Base-by-base conservation (phyloP, 2,888 invertebrate species). In the Drosophila antonietae region DNA sequence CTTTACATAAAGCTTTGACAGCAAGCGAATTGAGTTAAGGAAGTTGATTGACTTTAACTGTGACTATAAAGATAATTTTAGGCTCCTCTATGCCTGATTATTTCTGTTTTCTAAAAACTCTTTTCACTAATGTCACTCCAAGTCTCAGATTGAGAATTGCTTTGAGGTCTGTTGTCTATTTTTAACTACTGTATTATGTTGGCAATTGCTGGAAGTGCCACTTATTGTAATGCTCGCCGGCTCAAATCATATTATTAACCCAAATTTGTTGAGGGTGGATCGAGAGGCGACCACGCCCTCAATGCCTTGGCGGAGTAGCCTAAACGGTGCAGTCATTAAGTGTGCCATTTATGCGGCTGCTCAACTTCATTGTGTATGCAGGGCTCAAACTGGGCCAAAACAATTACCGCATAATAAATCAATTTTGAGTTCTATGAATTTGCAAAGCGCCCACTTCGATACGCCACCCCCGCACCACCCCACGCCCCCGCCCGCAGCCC, bases 321-420 rank as follows among this genome's bases (percentile, higher is more conserved):
- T 67, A 64, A 73, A 56, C 80, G 76, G 43, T 72, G 76, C 73
- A 79, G 66, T 79, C 79, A 78, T 78, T 78, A 78, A 63, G 79
- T 59, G 60, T 49, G 56, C 53, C 78, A 70, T 78, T 79, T 78
- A 79, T 78, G 68, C 80, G 74, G 68, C 56, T 59, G 68, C 66
- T 72, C 56, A 49, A 28, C 57, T 68, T 77, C 71, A 86, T 86
- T 82, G 66, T 61, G 67, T 81, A 86, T 88, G 78, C 84, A 80
- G 73, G 68, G 51, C 76, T 64, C 71, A 65, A 90, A 85, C 85
- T 88, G 81, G 89, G 84, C 80, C 90, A 90, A 88, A 90, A 89
- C 90, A 90, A 90, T 90, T 90, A 90, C 89, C 82, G 90, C 90
- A 90, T 90, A 90, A 90, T 90, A 90, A 90, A 90, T 90, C 89